A percentile compares a stretch with the other conserved stretches of the same genome.
Conservation (phyloP, 2,797 vertebrate species). For the Silurus lanzhouensis region DNA sequence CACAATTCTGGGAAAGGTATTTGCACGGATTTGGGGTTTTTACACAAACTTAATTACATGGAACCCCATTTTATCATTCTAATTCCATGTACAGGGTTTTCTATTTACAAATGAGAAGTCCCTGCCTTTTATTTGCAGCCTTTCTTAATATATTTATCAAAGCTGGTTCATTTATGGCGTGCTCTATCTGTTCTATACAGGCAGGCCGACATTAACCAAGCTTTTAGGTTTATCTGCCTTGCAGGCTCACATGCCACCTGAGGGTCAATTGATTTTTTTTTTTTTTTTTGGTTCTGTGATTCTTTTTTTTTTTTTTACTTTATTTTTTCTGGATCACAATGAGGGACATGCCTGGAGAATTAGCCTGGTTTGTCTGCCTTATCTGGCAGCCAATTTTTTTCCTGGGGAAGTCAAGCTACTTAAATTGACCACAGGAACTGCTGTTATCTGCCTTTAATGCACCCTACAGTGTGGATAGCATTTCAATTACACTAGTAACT, state of each 20-base stretch:
- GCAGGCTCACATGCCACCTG: slow-evolving; percentile 95
- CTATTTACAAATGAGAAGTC: slow-evolving; percentile 99
- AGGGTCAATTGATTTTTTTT: slow-evolving; percentile 99
- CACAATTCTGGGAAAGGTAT: slow-evolving; percentile 97
- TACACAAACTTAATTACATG: slow-evolving; percentile 99
- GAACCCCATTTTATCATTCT: slow-evolving; percentile 99
- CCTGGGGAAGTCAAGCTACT: slow-evolving; percentile 95
- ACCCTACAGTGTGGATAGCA: slow-evolving; percentile 99
- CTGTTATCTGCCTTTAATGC: slow-evolving; percentile 99
- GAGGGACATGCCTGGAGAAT: slow-evolving; percentile 99
- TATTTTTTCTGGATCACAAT: slow-evolving; percentile 98
- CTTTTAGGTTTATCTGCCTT: slow-evolving; percentile 99
- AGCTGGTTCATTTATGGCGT: slow-evolving; percentile 99
- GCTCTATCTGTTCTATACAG: slow-evolving; percentile 99
- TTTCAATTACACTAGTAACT: slow-evolving; percentile 99
- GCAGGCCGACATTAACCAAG: slow-evolving; percentile 99
- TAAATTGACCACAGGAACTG: slow-evolving; percentile 99
- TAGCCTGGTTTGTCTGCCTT: slow-evolving; percentile 92
- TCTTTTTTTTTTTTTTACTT: slow-evolving; percentile 86
- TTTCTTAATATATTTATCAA: slow-evolving; percentile 99
- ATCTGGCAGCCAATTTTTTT: slow-evolving; percentile 84
- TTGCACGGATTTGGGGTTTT: slow-evolving; percentile 99
- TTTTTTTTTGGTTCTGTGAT: slow-evolving; percentile 95
- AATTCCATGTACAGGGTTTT: slow-evolving; percentile 99
- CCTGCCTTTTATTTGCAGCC: slow-evolving; percentile 99